A percentile compares a stretch with the other conserved stretches of the same genome.
Conservation (phyloP, 2,888 invertebrate species). For the Carcina quercana region DNA sequence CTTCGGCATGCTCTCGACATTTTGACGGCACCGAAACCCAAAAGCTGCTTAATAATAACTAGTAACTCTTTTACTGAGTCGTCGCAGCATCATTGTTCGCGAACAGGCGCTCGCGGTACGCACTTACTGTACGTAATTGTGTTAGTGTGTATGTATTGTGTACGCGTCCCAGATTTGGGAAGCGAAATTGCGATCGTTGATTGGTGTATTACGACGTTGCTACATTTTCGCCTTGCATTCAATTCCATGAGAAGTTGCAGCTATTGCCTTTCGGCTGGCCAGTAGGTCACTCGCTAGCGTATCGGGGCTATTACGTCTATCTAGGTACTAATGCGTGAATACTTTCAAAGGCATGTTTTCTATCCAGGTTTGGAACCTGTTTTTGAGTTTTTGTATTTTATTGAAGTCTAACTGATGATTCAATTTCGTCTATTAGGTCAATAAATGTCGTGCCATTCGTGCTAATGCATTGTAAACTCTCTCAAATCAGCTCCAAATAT, state of each 20-base stretch:
- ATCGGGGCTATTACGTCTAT: conserved; percentile 22
- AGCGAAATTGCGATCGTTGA: conserved; percentile 63
- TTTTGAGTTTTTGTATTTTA: no score
- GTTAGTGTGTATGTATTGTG: conserved; percentile 41
- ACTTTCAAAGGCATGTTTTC: no score
- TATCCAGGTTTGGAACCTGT: no score
- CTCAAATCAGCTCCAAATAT: no score
- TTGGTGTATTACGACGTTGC: conserved; percentile 63
- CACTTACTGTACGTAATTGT: conserved; percentile 43
- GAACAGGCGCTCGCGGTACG: conserved; percentile 33
- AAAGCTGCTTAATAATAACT: conserved; percentile 48
- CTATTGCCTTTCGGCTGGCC: conserved; percentile 55
- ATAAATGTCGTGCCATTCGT: no score
- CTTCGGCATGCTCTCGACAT: conserved; percentile 54
- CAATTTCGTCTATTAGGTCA: no score
- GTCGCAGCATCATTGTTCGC: conserved; percentile 40
- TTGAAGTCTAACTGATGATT: no score
- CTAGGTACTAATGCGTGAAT: conserved; percentile 7
- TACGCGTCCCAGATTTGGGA: conserved; percentile 62
- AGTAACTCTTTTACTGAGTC: conserved; percentile 45
- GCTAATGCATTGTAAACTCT: no score
- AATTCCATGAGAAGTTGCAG: conserved; percentile 64
- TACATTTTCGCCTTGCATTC: conserved; percentile 68
- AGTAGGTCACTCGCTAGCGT: conserved; percentile 52
- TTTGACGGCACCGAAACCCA: conserved; percentile 65